Base-by-base conservation (phyloP, 2,888 invertebrate genomes). In the Chironomus riparius region DNA sequence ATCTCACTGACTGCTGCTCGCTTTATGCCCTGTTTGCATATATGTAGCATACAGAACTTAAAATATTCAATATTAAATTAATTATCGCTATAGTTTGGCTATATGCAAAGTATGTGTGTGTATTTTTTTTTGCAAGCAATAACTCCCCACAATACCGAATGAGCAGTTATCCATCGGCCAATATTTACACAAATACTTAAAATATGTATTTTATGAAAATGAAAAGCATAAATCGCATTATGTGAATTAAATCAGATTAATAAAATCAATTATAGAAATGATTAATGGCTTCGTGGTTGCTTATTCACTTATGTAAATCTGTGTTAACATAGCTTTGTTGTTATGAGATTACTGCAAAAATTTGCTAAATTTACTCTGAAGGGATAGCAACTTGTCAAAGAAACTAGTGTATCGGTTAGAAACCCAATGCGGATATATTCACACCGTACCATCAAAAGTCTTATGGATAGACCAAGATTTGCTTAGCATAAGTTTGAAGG, bases 51-150 rank as follows among this genome's bases (percentile, higher is more conserved):
- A 15, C 56, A 56, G 15, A 72, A 72, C 62, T 72, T 38, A 38
- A 72, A 62, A 72, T 50, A 72, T 72, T 72, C 72, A 72, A 72
- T 72, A 72, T 72, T 72, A 72, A 72, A 72, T 72, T 72, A 72
- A 72, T 72, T 72, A 72, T 61, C 72, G 72, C 62, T 15, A 15
- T 18, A 56, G 56, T 56, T 56, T 56, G 56, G 5, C 56, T 15
- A 48, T 13, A 12, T 22, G 56, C 24, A 50, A 28, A 38, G 13
- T 68, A 38, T 68, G n/a, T 38, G 13, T 38, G 2, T 28, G 68
- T n/a, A n/a, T 4, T 5, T 68, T 38, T 38, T 38, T 38, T 7
- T 10, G 38, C 10, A 38, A 10, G 10, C 38, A 7, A 2, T 38
- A 38, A 38, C 38, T 38, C 10, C 38, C 38, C 38, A 38, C 38